Conservation (phyloP, 2,888 invertebrate genomes). For the Crioceris asparagi region DNA sequence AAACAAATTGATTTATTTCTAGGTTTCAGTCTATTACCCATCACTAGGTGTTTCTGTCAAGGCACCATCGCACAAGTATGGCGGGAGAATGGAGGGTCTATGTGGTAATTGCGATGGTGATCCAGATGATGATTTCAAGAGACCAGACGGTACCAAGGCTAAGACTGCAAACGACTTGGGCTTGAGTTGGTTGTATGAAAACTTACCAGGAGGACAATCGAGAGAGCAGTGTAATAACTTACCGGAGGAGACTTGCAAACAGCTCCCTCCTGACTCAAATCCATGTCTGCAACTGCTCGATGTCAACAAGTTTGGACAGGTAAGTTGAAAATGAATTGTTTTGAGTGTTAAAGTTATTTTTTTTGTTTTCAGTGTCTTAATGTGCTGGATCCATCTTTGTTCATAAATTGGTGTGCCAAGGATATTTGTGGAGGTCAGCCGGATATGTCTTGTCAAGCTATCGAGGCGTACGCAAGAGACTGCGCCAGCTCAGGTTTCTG, state of each 20-base stretch:
- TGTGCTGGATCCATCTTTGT: slow-evolving; percentile 57
- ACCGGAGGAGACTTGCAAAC: slow-evolving; percentile 32
- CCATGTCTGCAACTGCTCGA: slow-evolving; percentile 57
- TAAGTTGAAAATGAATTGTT: slow-evolving; percentile 17
- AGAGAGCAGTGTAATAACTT: slow-evolving; percentile 33
- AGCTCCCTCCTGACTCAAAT: slow-evolving; percentile 50
- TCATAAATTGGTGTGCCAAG: slow-evolving; percentile 57
- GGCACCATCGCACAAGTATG: slow-evolving; percentile 64
- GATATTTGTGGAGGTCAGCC: slow-evolving; percentile 49
- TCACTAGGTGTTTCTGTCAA: slow-evolving; percentile 44
- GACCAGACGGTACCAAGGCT: slow-evolving; percentile 43
- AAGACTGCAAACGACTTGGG: slow-evolving; percentile 44
- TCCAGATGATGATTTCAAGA: slow-evolving; percentile 45
- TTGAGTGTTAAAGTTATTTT: neutral
- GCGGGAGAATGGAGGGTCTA: slow-evolving; percentile 63
- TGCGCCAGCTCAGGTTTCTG: slow-evolving; percentile 64
- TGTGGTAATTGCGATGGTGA: slow-evolving; percentile 67
- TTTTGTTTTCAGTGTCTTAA: slow-evolving; percentile 52
- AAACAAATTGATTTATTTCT: slow-evolving; percentile 3
- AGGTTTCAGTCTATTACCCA: slow-evolving; percentile 39
- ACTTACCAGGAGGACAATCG: slow-evolving; percentile 37
- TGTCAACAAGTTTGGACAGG: slow-evolving; percentile 44
- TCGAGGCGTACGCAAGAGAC: slow-evolving; percentile 63
- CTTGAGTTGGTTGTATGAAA: slow-evolving; percentile 43
- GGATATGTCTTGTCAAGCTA: slow-evolving; percentile 49